Conservation (phyloP, 1,140 invertebrate genomes). For the Neuroterus valhalla region DNA sequence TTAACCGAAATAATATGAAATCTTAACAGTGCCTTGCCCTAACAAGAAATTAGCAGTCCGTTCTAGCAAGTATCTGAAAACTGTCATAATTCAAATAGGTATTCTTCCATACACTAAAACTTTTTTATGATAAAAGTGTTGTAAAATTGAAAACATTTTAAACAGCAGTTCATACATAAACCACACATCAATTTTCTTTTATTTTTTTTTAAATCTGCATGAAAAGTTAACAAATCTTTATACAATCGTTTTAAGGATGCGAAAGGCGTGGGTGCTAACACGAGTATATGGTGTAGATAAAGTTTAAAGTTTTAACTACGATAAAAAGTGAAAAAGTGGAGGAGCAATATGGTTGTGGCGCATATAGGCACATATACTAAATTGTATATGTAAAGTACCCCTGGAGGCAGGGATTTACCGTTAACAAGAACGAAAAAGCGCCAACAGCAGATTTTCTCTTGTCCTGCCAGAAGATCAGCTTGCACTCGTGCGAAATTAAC, state of each 20-base stretch:
- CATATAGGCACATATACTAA: not conserved
- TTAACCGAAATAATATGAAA: too few species aligned
- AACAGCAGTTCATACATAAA: too few species aligned
- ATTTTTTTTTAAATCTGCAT: too few species aligned
- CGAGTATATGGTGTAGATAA: not conserved
- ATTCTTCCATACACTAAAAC: too few species aligned
- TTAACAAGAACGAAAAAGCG: conserved; percentile 13
- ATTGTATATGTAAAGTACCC: not conserved
- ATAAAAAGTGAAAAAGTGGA: not conserved
- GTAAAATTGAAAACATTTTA: not conserved
- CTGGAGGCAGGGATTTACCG: conserved; percentile 4
- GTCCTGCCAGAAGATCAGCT: conserved; percentile 29
- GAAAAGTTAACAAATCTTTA: not conserved
- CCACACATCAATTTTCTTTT: too few species aligned
- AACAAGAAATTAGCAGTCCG: too few species aligned
- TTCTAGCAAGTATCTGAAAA: too few species aligned
- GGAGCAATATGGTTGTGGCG: not conserved
- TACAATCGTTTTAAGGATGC: conserved; percentile 8
- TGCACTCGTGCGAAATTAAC: conserved; percentile 45
- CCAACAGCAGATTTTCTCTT: not conserved
- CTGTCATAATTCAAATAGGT: too few species aligned
- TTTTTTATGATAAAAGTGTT: conserved; percentile 1
- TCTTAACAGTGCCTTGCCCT: too few species aligned
- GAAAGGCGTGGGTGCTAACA: not conserved
- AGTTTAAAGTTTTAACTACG: conserved; percentile 15